A percentile compares a stretch with the other conserved stretches of the same genome.
These are phyloP conservation scores for Sinocyclocheilus grahami DNA, from an alignment of 2,113 vertebrate species.

Conservation along the genomic window DNA sequence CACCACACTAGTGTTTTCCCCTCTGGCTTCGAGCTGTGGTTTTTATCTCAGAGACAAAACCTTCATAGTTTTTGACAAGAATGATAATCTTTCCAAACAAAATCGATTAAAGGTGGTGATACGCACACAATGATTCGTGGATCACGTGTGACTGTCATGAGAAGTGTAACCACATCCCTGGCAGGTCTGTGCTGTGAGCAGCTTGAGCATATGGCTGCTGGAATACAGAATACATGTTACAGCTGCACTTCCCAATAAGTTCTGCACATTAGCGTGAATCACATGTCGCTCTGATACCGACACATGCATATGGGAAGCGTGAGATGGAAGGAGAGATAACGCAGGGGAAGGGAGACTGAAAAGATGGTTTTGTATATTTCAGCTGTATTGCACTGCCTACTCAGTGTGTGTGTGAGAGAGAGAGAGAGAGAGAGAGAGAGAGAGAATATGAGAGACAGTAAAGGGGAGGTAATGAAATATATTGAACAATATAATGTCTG, in stretches of 20 bases:
- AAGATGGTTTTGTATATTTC: neutral
- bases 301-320: neutral
- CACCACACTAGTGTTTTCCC: conserved; percentile 16
- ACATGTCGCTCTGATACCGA: too few relatives aligned
- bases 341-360: conserved; percentile 2
- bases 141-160: neutral
- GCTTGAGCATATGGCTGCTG: conserved; percentile 13
- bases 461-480: neutral
- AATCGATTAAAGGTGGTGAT: neutral
- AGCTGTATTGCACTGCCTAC: neutral
- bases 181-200: neutral
- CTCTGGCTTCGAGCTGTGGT: neutral
- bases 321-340: neutral
- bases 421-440: conserved; percentile 16
- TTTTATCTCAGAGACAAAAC: neutral
- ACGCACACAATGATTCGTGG: neutral
- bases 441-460: neutral
- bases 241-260: neutral
- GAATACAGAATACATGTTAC: neutral
- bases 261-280: too few relatives aligned
- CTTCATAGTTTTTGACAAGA: neutral
- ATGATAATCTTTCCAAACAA: neutral
- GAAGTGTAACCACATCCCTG: neutral
- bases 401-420: neutral
- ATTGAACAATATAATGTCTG: neutral